These are phyloP conservation scores for Puntigrus tetrazona DNA, from an alignment of 2,113 vertebrate genomes.

Conservation along the genomic window DNA sequence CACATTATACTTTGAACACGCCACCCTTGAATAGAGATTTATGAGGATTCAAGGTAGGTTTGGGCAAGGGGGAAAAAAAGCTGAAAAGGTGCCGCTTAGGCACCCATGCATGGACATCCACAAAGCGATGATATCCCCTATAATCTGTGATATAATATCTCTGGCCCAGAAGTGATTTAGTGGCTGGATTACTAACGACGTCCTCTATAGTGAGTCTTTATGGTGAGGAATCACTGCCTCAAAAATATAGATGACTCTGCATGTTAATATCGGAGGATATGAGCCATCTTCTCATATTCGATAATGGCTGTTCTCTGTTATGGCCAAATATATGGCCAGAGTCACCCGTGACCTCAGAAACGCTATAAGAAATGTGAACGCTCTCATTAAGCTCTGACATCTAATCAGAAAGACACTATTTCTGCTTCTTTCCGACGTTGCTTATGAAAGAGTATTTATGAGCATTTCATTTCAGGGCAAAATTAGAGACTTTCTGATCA, in stretches of 20 bases:
- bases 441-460: neutral
- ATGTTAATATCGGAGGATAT: neutral
- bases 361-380: neutral
- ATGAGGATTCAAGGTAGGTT: slow-evolving; percentile 61
- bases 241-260: slow-evolving; percentile 12
- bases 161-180: slow-evolving; percentile 53
- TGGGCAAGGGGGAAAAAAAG: neutral
- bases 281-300: slow-evolving; percentile 4
- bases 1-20: slow-evolving; percentile 61
- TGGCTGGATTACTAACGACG: slow-evolving; percentile 44
- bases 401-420: neutral
- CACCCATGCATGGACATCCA: slow-evolving; percentile 1
- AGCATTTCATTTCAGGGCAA: neutral
- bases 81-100: neutral
- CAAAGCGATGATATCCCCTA: slow-evolving; percentile 30
- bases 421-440: neutral
- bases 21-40: slow-evolving; percentile 72
- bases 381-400: neutral
- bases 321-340: neutral
- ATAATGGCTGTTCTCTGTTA: slow-evolving; percentile 1
- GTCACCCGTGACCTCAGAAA: neutral
- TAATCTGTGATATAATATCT: slow-evolving; percentile 54
- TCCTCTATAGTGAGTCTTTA: slow-evolving; percentile 18
- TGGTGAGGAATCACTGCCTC: neutral
- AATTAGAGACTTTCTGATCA: neutral